phyloP scores from a whole-genome alignment of 2,888 invertebrate species.

The Dasypogon diadema region DNA sequence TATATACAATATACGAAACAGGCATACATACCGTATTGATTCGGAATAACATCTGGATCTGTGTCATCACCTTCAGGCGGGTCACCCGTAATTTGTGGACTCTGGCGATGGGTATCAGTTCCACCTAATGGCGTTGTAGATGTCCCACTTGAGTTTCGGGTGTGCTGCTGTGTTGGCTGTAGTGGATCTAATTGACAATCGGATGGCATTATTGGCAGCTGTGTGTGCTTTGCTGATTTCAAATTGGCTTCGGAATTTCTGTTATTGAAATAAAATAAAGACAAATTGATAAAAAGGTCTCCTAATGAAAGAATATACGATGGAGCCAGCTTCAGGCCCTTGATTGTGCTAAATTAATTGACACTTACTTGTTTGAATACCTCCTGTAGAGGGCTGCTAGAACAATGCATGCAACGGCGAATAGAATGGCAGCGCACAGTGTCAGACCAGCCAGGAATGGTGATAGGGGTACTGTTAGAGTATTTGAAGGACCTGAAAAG shows the following conservation, averaged over 20 bases:
- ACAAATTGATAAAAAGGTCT: constrained; percentile 55
- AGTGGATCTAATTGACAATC: constrained; percentile 69
- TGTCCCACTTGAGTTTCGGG: constrained; percentile 62
- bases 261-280: constrained; percentile 57
- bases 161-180: constrained; percentile 66
- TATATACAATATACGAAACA: constrained; percentile 19
- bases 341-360: constrained; percentile 9
- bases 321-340: not conserved
- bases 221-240: constrained; percentile 68
- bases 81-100: constrained; percentile 67
- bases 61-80: constrained; percentile 73
- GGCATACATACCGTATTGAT: constrained; percentile 81
- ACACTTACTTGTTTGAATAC: constrained; percentile 71
- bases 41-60: constrained; percentile 89
- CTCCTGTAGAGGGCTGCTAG: constrained; percentile 79
- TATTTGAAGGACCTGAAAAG: constrained; percentile 73
- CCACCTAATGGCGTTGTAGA: constrained; percentile 59
- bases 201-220: constrained; percentile 67
- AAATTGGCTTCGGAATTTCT: constrained; percentile 68
- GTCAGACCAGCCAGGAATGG: constrained; percentile 83
- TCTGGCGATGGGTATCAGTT: constrained; percentile 70
- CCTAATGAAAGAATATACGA: not conserved
- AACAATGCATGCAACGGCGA: constrained; percentile 82
- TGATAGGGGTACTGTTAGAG: constrained; percentile 76
- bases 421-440: constrained; percentile 80